Base-by-base conservation (phyloP, 2,888 invertebrate species). In the Acheta domesticus region DNA sequence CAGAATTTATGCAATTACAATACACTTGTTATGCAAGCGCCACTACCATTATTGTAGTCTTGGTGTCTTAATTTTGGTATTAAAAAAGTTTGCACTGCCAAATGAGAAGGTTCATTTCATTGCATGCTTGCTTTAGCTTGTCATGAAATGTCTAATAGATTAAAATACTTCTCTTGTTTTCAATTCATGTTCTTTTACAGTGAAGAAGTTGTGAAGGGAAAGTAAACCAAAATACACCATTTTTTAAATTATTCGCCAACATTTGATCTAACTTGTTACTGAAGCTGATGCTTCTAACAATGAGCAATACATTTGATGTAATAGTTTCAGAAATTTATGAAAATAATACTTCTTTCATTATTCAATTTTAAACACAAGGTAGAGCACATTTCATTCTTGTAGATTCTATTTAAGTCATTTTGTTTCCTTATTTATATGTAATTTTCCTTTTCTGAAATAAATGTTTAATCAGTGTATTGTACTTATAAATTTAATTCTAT, bases 271-370 rank as follows among this genome's bases (percentile, higher is more conserved):
- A 62, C 16, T 62, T 62, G 62, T 62, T 62, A 62, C 62, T 19
- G 14, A n/a, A 62, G 62, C 62, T 4, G n/a, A 62, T 62, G 62
- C 62, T 62, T 62, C 14, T 19, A 16, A 16, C 62, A 19, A n/a
- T n/a, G n/a, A 62, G 62, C 62, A 62, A 62, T 62, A 62, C n/a
- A 12, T 62, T 62, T 62, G 62, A 62, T 62, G 62, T 62, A 62
- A 62, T 62, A 62, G 62, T n/a, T 62, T 14, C 62, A 62, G n/a
- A n/a, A n/a, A 19, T 62, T 19, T 19, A n/a, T 62, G 62, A 62
- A 19, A 62, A 62, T 36, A 36, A 36, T 36, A 36, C 36, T 36
- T 5, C 36, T 36, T 36, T 36, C 8, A 36, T 36, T 36, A 36
- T 36, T 36, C 36, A 36, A 36, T 36, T 36, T 36, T 36, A 36